A percentile compares a stretch with the other conserved stretches of the same genome.
phyloP scores from a whole-genome alignment of 2,888 invertebrate species.

The Carabus problematicus region DNA sequence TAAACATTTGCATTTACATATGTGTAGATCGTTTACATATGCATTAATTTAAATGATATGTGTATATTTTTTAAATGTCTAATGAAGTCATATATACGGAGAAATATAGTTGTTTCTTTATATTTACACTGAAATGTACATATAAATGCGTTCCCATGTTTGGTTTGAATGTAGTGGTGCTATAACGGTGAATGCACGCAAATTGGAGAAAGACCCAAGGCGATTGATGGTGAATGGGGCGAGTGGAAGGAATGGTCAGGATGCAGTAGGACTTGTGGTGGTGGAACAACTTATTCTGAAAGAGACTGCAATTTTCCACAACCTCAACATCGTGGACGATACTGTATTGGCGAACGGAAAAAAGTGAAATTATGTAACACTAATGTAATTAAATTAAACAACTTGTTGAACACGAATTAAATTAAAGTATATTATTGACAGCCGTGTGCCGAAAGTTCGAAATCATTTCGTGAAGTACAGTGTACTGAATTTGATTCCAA shows the following conservation, averaged over 20 bases:
- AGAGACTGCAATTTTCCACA: constrained; percentile 70
- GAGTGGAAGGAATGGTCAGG: constrained; percentile 67
- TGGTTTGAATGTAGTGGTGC: constrained; percentile 66
- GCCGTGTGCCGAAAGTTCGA: constrained; percentile 58
- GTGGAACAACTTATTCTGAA: constrained; percentile 65
- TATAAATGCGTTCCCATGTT: too few species aligned
- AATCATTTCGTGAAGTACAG: constrained; percentile 61
- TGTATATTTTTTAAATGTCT: background rate
- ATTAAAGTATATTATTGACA: constrained; percentile 45
- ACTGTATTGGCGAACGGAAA: constrained; percentile 69
- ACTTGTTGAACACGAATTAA: background rate
- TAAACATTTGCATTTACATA: too few species aligned
- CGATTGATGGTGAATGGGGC: constrained; percentile 73
- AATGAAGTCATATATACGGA: background rate
- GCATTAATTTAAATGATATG: background rate
- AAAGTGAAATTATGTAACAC: constrained; percentile 69
- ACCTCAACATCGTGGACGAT: constrained; percentile 69
- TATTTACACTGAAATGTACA: background rate
- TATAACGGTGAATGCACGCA: constrained; percentile 68
- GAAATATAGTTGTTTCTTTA: background rate
- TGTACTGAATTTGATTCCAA: constrained; percentile 60
- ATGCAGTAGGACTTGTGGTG: constrained; percentile 71
- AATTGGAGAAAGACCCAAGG: constrained; percentile 66
- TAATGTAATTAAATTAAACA: constrained; percentile 54
- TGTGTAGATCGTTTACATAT: background rate